Base-by-base conservation (phyloP, 2,797 vertebrate species). In the Tinamus major region DNA sequence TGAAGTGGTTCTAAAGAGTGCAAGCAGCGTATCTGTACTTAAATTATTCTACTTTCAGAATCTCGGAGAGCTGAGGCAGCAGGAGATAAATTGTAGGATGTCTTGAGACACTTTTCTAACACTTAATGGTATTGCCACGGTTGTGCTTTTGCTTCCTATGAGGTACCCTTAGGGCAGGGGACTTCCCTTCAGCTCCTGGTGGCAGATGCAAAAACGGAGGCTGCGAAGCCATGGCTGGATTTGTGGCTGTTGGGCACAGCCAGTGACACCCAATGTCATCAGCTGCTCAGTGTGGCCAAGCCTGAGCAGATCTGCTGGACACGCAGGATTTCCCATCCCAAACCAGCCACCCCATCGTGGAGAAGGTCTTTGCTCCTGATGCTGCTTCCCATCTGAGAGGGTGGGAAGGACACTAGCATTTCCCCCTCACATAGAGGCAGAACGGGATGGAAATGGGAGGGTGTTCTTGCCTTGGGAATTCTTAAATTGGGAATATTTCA, bases 31-130 rank as follows among this genome's bases (percentile, higher is more conserved):
- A 23, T 77, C 31, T 31, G 18, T 10, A 9, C 37, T 83, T 68
- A 51, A 86, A 74, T 93, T 64, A 78, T 92, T 92, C 62, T 69
- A 3, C 53, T 87, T 55, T 26, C 46, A 76, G 11, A 83, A 21
- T 53, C 59, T 63, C 4, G 13, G 41, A 15, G 37, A 65, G 61
- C 84, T 93, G 90, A 94, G 88, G 71, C 69, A 80, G 55, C 67
- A 59, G 76, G 63, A 64, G 6, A 68, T 85, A 26, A 35, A 84
- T 92, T 86, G 39, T 55, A 62, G 46, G 72, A 12, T 48, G 86
- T 33, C 59, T 87, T 56, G 81, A 83, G 80, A 75, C 26, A 21
- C 35, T 64, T 83, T 92, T 19, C 56, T 29, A 44, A 41, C 21
- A 8, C 74, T 67, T 83, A 92, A 91, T 14, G 58, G 82, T 88